Conservation (phyloP, 1,140 invertebrate genomes). For the Stegodyphus mimosarum region DNA sequence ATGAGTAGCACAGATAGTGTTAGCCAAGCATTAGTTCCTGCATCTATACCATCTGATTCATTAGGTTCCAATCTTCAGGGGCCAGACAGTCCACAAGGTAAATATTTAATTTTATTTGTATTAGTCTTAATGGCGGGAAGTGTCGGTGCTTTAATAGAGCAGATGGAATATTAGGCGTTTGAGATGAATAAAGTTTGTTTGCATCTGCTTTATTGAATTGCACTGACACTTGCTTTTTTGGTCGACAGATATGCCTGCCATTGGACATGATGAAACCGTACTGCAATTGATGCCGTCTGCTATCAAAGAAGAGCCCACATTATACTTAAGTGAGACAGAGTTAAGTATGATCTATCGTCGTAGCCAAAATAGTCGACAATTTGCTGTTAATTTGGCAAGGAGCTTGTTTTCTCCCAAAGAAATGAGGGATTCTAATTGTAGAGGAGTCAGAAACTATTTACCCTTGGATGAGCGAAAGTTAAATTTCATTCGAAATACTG, state of each 20-base stretch:
- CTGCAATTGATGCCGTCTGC: background rate
- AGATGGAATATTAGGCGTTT: slow-evolving; percentile 43
- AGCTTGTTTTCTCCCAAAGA: slow-evolving; percentile 43
- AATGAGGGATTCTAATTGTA: slow-evolving; percentile 60
- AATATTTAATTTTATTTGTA: background rate
- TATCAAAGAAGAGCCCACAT: slow-evolving; percentile 19
- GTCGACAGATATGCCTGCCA: slow-evolving; percentile 51
- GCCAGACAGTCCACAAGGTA: slow-evolving; percentile 57
- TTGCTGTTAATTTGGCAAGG: slow-evolving; percentile 59
- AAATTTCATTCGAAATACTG: slow-evolving; percentile 41
- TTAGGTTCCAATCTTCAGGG: slow-evolving; percentile 58
- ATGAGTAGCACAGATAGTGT: slow-evolving; percentile 59
- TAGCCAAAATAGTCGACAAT: slow-evolving; percentile 58
- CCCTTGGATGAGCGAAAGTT: slow-evolving; percentile 48
- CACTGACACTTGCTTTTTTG: slow-evolving; percentile 56
- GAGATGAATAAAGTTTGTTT: slow-evolving; percentile 26
- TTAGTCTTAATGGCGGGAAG: slow-evolving; percentile 43
- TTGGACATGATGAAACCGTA: slow-evolving; percentile 30
- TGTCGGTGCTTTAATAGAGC: slow-evolving; percentile 56
- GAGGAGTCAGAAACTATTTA: slow-evolving; percentile 56
- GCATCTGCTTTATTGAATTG: slow-evolving; percentile 55
- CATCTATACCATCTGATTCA: slow-evolving; percentile 41
- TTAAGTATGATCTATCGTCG: slow-evolving; percentile 40
- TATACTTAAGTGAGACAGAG: slow-evolving; percentile 31
- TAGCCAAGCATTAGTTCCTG: slow-evolving; percentile 58